These are phyloP conservation scores for Sphaeramia orbicularis DNA, from an alignment of 2,797 vertebrate genomes.

Conservation along the genomic window DNA sequence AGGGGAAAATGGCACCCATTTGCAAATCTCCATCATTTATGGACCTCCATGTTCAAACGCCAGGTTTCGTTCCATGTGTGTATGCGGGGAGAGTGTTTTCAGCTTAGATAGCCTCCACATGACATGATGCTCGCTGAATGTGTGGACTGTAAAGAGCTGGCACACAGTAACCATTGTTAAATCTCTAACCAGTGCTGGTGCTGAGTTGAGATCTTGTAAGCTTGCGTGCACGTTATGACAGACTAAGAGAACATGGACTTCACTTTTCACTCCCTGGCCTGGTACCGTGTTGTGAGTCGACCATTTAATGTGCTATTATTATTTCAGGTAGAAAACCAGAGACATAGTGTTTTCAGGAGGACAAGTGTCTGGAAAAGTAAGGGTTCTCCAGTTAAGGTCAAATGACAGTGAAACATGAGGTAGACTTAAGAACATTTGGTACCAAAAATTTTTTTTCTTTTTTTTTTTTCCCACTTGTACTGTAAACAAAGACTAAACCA, in stretches of 20 bases:
- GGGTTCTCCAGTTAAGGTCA: background rate
- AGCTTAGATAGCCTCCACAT: slow-evolving; percentile 31
- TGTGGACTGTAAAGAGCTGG: slow-evolving; percentile 39
- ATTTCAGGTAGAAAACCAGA: slow-evolving; percentile 25
- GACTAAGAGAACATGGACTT: slow-evolving; percentile 4
- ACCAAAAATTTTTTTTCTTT: too few species aligned
- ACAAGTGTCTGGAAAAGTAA: slow-evolving; percentile 4
- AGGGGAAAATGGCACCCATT: slow-evolving; percentile 73
- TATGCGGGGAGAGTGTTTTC: slow-evolving; percentile 19
- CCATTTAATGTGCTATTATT: slow-evolving; percentile 26
- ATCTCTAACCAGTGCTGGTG: slow-evolving; percentile 31
- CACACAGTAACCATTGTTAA: slow-evolving; percentile 29
- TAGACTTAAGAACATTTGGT: too few species aligned
- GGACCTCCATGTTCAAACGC: slow-evolving; percentile 54
- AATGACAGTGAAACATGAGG: slow-evolving; percentile 17
- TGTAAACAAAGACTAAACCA: too few species aligned
- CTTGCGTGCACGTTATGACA: slow-evolving; percentile 4
- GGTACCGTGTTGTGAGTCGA: slow-evolving; percentile 1
- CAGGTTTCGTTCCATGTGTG: slow-evolving; percentile 47
- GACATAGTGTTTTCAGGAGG: slow-evolving; percentile 9
- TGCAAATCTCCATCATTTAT: slow-evolving; percentile 81
- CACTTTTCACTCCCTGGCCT: background rate
- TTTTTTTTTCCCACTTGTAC: too few species aligned
- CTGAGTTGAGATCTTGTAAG: slow-evolving; percentile 20
- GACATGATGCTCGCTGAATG: slow-evolving; percentile 48